Conservation (phyloP, 2,888 invertebrate species). For the Dugesia japonica region DNA sequence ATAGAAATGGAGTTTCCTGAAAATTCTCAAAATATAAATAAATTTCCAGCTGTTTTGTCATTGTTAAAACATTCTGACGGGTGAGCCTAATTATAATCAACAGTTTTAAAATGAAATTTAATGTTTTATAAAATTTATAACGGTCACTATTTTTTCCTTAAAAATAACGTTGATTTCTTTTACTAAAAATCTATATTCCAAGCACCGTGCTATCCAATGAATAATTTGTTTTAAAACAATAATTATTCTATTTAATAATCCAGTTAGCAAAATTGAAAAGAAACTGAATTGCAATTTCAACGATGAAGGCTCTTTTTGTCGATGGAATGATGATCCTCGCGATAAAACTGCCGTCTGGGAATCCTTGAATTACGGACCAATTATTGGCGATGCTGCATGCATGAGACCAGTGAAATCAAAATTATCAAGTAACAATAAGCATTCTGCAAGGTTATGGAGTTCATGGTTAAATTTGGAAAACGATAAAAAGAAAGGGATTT, state of each 20-base stretch:
- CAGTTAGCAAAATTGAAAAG: not conserved
- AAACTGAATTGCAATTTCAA: not conserved
- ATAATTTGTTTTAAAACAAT: too few species aligned
- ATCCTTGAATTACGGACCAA: not conserved
- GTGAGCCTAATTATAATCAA: not conserved
- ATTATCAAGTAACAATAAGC: not conserved
- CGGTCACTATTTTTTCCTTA: too few species aligned
- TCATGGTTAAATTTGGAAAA: conserved; percentile 25
- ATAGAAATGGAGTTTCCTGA: too few species aligned
- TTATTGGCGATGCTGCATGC: conserved; percentile 20
- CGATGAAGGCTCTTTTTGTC: conserved; percentile 26
- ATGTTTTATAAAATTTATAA: too few species aligned
- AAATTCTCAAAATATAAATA: too few species aligned
- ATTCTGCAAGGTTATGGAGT: conserved; percentile 27
- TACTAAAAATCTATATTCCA: too few species aligned
- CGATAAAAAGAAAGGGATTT: not conserved
- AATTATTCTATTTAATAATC: not conserved
- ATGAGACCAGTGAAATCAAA: conserved; percentile 7
- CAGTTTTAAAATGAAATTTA: too few species aligned
- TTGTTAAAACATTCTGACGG: conserved; percentile 16
- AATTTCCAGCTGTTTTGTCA: not conserved
- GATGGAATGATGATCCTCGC: conserved; percentile 29
- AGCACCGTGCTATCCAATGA: too few species aligned
- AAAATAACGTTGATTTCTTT: too few species aligned
- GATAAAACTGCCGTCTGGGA: conserved; percentile 28